A percentile compares a stretch with the other conserved stretches of the same genome.
Conservation (phyloP, 2,797 vertebrate species). For the Pangasius macronema region DNA sequence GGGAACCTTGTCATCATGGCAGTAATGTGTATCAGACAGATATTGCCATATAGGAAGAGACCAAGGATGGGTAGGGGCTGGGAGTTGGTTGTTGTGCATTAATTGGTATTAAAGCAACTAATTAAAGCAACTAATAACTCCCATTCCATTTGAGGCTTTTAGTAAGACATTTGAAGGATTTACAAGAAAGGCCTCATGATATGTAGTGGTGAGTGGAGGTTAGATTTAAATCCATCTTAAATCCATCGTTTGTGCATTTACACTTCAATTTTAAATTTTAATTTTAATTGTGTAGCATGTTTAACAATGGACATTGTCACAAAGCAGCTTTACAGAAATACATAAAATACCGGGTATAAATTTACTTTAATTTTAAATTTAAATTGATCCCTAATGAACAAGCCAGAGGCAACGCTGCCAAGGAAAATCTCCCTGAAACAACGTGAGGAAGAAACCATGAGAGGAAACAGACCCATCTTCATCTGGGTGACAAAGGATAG, state of each 20-base stretch:
- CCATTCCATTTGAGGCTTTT: background rate
- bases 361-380: too few species aligned
- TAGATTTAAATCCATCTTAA: background rate
- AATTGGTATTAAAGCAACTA: slow-evolving; percentile 1
- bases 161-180: background rate
- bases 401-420: background rate
- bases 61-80: slow-evolving; percentile 57
- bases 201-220: background rate
- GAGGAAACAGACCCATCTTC: background rate
- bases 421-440: background rate
- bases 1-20: slow-evolving; percentile 71
- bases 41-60: slow-evolving; percentile 70
- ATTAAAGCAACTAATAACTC: slow-evolving; percentile 1
- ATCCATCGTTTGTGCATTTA: background rate
- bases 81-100: slow-evolving; percentile 7
- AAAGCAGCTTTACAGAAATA: background rate
- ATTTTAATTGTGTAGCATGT: background rate
- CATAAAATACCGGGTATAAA: background rate
- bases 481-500: too few species aligned
- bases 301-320: background rate
- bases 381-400: background rate
- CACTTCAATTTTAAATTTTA: background rate
- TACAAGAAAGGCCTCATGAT: background rate
- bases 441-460: background rate
- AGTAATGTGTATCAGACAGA: slow-evolving; percentile 77